These are phyloP conservation scores for Spondyliosoma cantharus DNA, from an alignment of 2,797 vertebrate species.

Conservation along the genomic window DNA sequence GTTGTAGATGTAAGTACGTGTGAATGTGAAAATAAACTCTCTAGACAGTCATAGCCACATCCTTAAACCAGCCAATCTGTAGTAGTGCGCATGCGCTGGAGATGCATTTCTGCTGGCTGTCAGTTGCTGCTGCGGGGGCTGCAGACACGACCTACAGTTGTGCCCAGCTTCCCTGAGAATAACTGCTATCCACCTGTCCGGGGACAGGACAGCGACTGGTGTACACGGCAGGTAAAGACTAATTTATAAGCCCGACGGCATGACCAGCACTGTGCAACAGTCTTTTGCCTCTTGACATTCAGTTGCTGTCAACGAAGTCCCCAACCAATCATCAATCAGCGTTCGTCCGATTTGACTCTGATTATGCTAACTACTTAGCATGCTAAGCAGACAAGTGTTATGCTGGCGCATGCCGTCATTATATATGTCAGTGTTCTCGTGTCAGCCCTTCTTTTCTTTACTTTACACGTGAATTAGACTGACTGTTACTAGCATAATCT, in stretches of 20 bases:
- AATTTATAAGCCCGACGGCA: not conserved
- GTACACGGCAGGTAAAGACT: slow-evolving; percentile 65
- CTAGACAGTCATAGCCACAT: not conserved
- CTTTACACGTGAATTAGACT: not conserved
- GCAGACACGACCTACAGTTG: slow-evolving; percentile 69
- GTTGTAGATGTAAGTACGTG: not conserved
- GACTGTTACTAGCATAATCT: not conserved
- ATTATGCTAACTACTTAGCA: slow-evolving; percentile 56
- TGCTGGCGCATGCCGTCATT: not conserved
- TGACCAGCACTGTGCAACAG: not conserved
- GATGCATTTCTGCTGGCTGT: slow-evolving; percentile 38
- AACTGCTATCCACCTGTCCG: slow-evolving; percentile 13
- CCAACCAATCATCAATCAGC: slow-evolving; percentile 26
- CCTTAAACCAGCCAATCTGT: not conserved
- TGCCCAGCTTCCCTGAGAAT: slow-evolving; percentile 42
- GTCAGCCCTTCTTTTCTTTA: not conserved
- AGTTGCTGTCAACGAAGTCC: slow-evolving; percentile 23
- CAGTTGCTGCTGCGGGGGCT: slow-evolving; percentile 53
- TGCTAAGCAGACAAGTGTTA: slow-evolving; percentile 37
- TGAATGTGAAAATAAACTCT: not conserved
- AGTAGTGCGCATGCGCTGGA: slow-evolving; percentile 58
- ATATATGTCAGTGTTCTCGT: not conserved
- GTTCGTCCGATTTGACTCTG: slow-evolving; percentile 32
- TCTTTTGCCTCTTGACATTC: slow-evolving; percentile 18
- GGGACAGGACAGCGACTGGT: slow-evolving; percentile 33